phyloP scores from a whole-genome alignment of 2,113 vertebrate species.

The human (Homo sapiens) region DNA sequence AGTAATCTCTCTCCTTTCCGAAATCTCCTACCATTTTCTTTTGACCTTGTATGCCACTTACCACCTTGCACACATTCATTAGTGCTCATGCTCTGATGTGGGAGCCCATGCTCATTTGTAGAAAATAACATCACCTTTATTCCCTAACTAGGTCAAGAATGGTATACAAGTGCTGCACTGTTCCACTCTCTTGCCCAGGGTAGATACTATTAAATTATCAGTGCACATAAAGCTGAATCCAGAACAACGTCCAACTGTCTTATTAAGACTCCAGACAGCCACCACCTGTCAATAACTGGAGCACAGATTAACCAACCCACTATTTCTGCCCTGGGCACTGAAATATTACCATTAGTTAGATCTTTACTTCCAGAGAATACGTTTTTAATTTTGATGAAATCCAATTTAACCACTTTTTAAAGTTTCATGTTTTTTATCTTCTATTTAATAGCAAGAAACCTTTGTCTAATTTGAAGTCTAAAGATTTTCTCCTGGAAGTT shows the following conservation, averaged over 20 bases:
- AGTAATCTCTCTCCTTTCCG: background rate
- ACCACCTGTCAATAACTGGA: background rate
- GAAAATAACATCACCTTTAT: conserved; percentile 12
- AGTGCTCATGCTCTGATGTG: background rate
- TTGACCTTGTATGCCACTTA: background rate
- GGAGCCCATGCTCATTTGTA: background rate
- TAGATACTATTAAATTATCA: background rate
- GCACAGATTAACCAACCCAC: background rate
- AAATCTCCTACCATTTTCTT: background rate
- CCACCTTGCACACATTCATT: background rate
- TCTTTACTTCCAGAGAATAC: background rate
- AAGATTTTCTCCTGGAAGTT: background rate
- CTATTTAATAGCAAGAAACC: background rate
- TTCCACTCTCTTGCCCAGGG: background rate
- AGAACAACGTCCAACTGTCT: background rate
- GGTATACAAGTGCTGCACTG: background rate
- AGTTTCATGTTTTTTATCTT: background rate
- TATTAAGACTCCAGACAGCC: background rate
- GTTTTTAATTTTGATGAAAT: background rate
- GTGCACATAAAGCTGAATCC: background rate
- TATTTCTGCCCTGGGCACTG: background rate
- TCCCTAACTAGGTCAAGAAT: background rate
- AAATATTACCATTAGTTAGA: background rate
- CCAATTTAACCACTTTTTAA: background rate
- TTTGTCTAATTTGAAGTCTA: background rate